Conservation (phyloP, 2,888 invertebrate genomes). For the Platycnemis pennipes region DNA sequence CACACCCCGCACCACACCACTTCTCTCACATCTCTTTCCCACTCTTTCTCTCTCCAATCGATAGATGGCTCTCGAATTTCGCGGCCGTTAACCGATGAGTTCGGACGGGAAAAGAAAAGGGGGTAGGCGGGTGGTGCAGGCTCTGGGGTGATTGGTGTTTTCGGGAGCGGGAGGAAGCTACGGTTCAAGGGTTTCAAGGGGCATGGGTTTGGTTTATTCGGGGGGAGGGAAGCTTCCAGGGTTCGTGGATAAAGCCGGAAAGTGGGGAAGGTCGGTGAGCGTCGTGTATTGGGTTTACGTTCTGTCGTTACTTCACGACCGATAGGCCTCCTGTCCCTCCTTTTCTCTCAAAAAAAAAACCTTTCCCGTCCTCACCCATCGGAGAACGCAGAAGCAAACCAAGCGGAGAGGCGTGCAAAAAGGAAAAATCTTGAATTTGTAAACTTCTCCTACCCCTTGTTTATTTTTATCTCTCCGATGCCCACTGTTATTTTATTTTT, state of each 20-base stretch:
- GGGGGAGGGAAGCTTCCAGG: background rate
- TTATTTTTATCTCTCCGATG: background rate
- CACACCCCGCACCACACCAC: background rate
- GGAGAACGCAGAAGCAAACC: background rate
- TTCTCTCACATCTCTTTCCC: background rate
- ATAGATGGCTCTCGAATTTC: slow-evolving; percentile 35
- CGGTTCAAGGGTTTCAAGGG: background rate
- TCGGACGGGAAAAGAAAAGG: background rate
- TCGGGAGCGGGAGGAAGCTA: background rate
- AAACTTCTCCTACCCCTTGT: background rate
- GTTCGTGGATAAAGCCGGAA: too few relatives aligned
- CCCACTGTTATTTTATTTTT: background rate
- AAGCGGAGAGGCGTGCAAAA: background rate
- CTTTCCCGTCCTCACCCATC: background rate
- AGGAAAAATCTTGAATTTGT: background rate
- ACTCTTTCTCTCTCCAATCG: background rate
- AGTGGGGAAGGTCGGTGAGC: too few relatives aligned
- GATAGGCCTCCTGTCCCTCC: too few relatives aligned
- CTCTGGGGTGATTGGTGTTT: background rate
- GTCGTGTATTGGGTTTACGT: too few relatives aligned
- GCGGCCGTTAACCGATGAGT: slow-evolving; percentile 39
- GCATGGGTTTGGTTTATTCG: background rate
- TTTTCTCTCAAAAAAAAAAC: too few relatives aligned
- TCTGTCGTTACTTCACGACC: too few relatives aligned
- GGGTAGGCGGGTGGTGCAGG: background rate